phyloP scores from a whole-genome alignment of 2,888 invertebrate genomes.

The Platynereis dumerilii region DNA sequence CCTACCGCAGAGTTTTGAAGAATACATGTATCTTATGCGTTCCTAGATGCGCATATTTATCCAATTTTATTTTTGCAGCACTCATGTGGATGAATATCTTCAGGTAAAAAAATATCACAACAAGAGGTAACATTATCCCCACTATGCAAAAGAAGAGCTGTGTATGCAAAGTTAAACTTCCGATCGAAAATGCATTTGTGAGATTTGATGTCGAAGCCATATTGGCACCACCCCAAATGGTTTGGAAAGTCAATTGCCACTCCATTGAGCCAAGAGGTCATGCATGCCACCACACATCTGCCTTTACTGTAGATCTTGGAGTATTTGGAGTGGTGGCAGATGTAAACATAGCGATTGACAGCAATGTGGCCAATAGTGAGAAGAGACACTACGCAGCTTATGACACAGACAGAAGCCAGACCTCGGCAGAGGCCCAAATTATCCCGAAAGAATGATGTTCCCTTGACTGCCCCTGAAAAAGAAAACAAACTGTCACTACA shows the following conservation, averaged over 20 bases:
- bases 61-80: conserved; percentile 19
- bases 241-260: conserved; percentile 41
- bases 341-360: conserved; percentile 48
- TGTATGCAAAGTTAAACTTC: conserved; percentile 42
- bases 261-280: conserved; percentile 40
- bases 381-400: conserved; percentile 45
- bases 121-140: conserved; percentile 19
- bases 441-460: background rate
- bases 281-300: conserved; percentile 9
- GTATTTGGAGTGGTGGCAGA: too few species aligned
- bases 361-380: conserved; percentile 45
- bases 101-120: conserved; percentile 24
- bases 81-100: conserved; percentile 28
- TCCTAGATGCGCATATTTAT: background rate
- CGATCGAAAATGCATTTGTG: conserved; percentile 47
- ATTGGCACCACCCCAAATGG: conserved; percentile 35
- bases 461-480: background rate
- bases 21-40: background rate
- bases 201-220: conserved; percentile 43
- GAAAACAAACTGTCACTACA: too few species aligned
- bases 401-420: too few species aligned
- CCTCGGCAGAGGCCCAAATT: too few species aligned
- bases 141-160: conserved; percentile 26
- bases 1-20: conserved; percentile 26
- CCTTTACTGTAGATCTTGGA: background rate